Evolutionary conservation across 2,797 vertebrate species (phyloP), one percentile per base, ranked within the genome.

Genomic region (Pseudochirops cupreus): DNA sequence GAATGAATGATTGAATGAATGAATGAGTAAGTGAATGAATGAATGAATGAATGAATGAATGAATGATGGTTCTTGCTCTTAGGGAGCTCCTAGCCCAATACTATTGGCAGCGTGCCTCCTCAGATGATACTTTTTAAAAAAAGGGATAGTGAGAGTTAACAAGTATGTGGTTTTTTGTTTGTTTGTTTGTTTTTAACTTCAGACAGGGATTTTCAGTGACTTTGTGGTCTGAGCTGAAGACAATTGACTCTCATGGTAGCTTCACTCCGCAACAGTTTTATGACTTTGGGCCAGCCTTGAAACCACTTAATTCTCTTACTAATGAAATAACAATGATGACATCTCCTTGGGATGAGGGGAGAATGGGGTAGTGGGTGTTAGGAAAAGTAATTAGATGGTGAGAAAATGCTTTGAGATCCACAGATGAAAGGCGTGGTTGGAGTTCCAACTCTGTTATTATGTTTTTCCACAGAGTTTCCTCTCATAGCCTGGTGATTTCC

Each of bases 301-400:
- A 56, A 94, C 96, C 94, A 97, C 91, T 95, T 46, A 39, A 92
- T 97, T 97, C 92, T 82, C 90, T 92, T 59, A 94, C 95, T 97
- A 91, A 39, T 97, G 97, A 98, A 97, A 96, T 82, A 90, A 56
- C 0, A 55, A 57, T 97, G 96, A 98, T 97, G 96, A 97, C 94
- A 95, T 90, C 96, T 95, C 95, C 92, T 94, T 31, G 92, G 54
- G 28, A 53, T 53, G 39, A 46, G 94, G 87, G 91, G 93, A 92
- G 12, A 56, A 62, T 26, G 95, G 89, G 92, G 5, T 33, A 67
- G 97, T 97, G 97, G 97, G 96, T 97, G 97, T 96, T 96, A 95
- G 94, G 96, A 95, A 97, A 96, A 97, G 97, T 97, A 98, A 98
- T 97, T 97, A 95, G 74, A 94, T 87, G 93, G 53, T 96, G 56